Percentiles rank a stretch among this genome's conserved stretches.
Conservation (phyloP, 2,113 vertebrate species). For the Callospermophilus lateralis region DNA sequence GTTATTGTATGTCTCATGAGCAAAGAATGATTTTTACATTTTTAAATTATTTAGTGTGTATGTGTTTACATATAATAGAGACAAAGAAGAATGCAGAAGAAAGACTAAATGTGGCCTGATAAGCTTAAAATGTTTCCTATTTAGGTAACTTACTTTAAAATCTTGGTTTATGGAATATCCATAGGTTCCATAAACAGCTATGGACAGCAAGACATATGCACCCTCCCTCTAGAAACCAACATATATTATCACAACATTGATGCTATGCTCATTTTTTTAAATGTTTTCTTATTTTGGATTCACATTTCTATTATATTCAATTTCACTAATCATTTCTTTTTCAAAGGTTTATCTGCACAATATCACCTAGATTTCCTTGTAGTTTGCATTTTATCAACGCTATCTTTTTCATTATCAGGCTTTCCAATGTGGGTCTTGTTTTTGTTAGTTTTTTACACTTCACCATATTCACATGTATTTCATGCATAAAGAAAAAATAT, state of each 20-base stretch:
- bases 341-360: not conserved
- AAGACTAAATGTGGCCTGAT: not conserved
- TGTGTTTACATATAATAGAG: no score
- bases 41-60: not conserved
- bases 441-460: not conserved
- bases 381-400: not conserved
- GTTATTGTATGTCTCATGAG: not conserved
- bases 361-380: fast-evolving
- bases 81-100: not conserved
- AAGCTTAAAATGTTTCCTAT: not conserved
- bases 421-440: not conserved
- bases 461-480: not conserved
- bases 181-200: not conserved
- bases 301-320: not conserved
- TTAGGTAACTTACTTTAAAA: not conserved
- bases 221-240: not conserved
- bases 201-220: not conserved
- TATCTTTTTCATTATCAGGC: not conserved
- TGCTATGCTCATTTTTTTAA: not conserved
- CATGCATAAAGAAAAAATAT: not conserved
- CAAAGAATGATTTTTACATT: not conserved
- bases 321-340: not conserved
- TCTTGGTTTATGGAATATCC: not conserved
- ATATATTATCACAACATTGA: not conserved
- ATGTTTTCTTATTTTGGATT: not conserved